phyloP scores from a whole-genome alignment of 2,888 invertebrate genomes.

The Lycophotia porphyrea region DNA sequence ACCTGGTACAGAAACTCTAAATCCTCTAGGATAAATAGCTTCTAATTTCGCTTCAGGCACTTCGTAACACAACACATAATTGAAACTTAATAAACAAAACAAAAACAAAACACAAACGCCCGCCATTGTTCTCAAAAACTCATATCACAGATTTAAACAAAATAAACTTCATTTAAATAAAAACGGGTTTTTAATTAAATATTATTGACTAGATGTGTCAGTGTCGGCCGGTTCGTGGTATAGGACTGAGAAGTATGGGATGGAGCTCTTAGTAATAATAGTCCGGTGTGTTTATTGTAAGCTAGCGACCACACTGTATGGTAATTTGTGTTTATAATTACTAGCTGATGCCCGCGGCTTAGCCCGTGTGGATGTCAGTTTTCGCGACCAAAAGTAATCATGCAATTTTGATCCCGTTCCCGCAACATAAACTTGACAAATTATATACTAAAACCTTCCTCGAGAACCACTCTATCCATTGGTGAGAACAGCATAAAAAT shows the following conservation, averaged over 20 bases:
- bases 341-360: too few species aligned
- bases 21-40: conserved; percentile 90
- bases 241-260: conserved; percentile 40
- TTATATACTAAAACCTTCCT: too few species aligned
- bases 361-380: too few species aligned
- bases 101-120: conserved; percentile 38
- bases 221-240: conserved; percentile 12
- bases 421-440: too few species aligned
- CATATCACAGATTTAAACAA: conserved; percentile 26
- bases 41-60: conserved; percentile 90
- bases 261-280: conserved; percentile 12
- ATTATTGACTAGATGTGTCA: conserved; percentile 59
- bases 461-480: too few species aligned
- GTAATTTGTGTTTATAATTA: background rate
- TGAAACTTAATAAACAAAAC: conserved; percentile 47
- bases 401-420: too few species aligned
- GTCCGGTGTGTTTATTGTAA: conserved; percentile 39
- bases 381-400: too few species aligned
- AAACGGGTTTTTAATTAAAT: conserved; percentile 21
- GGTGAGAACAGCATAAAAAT: too few species aligned
- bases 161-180: conserved; percentile 34
- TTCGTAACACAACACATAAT: conserved; percentile 71
- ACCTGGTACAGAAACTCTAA: conserved; percentile 92
- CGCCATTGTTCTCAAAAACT: conserved; percentile 48
- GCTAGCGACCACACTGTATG: background rate